Base-by-base conservation (phyloP, 2,888 invertebrate genomes). In the Synergus umbraculus region DNA sequence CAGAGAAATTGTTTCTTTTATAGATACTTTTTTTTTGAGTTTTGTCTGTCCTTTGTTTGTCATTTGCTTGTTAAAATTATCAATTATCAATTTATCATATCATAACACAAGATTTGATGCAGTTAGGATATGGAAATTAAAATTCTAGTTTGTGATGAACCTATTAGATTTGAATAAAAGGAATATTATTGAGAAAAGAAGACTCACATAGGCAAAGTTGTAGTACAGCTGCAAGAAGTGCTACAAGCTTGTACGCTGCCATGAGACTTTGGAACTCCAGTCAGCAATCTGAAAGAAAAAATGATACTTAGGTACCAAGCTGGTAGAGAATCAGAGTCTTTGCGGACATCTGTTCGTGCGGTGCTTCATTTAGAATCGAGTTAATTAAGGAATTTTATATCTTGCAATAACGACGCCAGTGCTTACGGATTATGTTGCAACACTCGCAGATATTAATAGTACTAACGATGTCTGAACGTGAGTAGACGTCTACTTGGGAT, bases 171-270 rank as follows among this genome's bases (percentile, higher is more conserved):
- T 63, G 8, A 22, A 64, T 60, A 77, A 80, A 60, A 65, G 76
- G 63, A 54, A 77, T 78, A 69, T 79, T 78, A 69, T 79, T 81
- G 78, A 79, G 79, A 79, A 81, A 82, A 67, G 79, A 79, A 82
- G 60, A 91, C 92, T 92, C 84, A 91, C 92, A 91, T 85, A 89
- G 86, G 85, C 89, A 90, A 86, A 91, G 88, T 84, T 91, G 91
- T 63, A 92, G 87, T 83, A 91, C 84, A 81, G 87, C 89, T 81
- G 88, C 86, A 86, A 92, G 86, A 84, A 91, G 87, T 84, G 87
- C 89, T 87, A 88, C 88, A 85, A 91, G 88, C 88, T 89, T 89
- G 84, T 88, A 88, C 87, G 89, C 89, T 90, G 91, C 91, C 91
- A 92, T 92, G 88, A 87, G 90, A 88, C 85, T 83, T 84, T 67